Evolutionary conservation across 1,140 invertebrate species (phyloP), one percentile per base, ranked within the genome.

Genomic region (Drosophila nannoptera): DNA sequence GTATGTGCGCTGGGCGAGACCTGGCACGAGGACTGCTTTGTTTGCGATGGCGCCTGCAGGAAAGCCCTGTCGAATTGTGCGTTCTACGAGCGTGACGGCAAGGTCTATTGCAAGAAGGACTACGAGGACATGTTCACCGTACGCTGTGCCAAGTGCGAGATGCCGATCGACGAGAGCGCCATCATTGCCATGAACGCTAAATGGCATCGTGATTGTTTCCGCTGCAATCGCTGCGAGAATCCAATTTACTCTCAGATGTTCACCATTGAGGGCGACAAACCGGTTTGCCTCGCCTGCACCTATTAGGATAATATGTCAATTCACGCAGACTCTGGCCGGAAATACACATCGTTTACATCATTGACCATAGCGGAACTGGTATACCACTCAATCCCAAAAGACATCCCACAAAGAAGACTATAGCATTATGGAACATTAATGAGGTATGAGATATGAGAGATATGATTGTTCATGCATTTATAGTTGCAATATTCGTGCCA

Each of bases 11-110:
- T 97, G 80, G 95, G 94, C 46, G 92, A 92, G 77, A 94, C 93
- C 35, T 97, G 95, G 94, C 96, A 97, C 87, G 93, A 94, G 36
- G 92, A 96, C 70, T 95, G 96, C 90, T 97, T 97, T 90, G 92
- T 94, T 31, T 97, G 96, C 90, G 93, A 91, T 7, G 87, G 87
- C 1, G 92, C 93, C 52, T 96, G 96, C 92, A 93, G 92, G 73
- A 91, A 92, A 60, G 92, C 92, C 53, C 91, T 96, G 73, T 92
- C 92, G 11, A 93, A 94, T 9, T 92, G 92, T 14, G 92, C 92
- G 6, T 95, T 94, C 86, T 93, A 92, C 88, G 93, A 94, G 88
- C 91, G 92, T 55, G 92, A 93, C 45, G 93, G 92, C 5, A 91
- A 93, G 53, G 93, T 94, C 6, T 95, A 94, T 77, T 96, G 95